Conservation (phyloP, 1,140 invertebrate genomes). For the Eupeodes corollae region DNA sequence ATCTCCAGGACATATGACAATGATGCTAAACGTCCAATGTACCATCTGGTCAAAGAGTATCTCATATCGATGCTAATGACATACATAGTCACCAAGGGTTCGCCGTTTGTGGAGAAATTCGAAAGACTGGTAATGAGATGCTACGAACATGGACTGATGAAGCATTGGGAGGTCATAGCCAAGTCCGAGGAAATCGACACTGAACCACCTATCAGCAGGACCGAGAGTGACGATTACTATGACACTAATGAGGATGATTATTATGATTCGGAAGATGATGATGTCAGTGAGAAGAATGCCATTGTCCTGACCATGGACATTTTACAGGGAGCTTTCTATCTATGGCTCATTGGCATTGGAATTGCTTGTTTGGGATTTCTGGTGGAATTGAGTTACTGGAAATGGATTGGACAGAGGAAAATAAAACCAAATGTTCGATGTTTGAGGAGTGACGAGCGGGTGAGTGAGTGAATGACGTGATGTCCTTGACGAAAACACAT, state of each 20-base stretch:
- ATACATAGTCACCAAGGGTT: slow-evolving; percentile 23
- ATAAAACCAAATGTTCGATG: no score
- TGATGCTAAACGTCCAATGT: slow-evolving; percentile 16
- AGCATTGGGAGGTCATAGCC: slow-evolving; percentile 22
- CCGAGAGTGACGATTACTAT: slow-evolving; percentile 17
- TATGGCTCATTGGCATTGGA: slow-evolving; percentile 18
- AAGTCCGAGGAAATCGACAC: not conserved
- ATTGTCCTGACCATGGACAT: slow-evolving; percentile 23
- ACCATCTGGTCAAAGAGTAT: slow-evolving; percentile 28
- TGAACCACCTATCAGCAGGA: slow-evolving; percentile 3
- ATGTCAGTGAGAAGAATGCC: slow-evolving; percentile 10
- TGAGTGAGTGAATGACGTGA: no score
- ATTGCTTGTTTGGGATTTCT: slow-evolving; percentile 14
- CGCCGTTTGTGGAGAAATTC: slow-evolving; percentile 27
- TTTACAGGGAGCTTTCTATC: slow-evolving; percentile 23
- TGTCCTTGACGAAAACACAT: no score
- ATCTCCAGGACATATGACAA: slow-evolving; percentile 19
- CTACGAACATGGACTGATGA: slow-evolving; percentile 22
- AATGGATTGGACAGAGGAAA: no score
- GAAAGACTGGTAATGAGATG: slow-evolving; percentile 15
- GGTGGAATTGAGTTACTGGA: slow-evolving; percentile 10
- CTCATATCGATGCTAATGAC: slow-evolving; percentile 23
- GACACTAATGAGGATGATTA: slow-evolving; percentile 13
- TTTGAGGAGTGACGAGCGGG: no score
- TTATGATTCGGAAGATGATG: slow-evolving; percentile 13